Evolutionary conservation across 2,888 invertebrate species (phyloP).

Genomic region (Coleophora deauratella): DNA sequence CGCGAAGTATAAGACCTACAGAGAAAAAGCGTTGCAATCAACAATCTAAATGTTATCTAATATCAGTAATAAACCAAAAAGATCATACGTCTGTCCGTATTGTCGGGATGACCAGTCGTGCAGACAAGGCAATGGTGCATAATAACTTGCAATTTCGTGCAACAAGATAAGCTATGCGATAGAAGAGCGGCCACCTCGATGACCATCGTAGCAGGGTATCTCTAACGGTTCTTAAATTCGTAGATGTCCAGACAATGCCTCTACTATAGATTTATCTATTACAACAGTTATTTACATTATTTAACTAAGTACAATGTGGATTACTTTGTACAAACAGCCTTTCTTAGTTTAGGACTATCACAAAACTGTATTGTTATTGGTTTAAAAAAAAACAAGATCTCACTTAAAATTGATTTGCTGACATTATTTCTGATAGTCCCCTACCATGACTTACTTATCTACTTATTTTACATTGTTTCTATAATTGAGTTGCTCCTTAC

Average conservation of each 20-base stretch:
- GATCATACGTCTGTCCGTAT: too few relatives aligned
- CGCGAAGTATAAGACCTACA: too few relatives aligned
- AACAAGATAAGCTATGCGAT: neutral
- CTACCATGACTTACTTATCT: too few relatives aligned
- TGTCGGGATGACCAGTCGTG: constrained; percentile 20
- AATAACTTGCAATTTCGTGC: constrained; percentile 7
- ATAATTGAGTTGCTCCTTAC: constrained; percentile 1
- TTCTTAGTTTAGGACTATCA: neutral
- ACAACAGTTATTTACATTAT: constrained; percentile 47
- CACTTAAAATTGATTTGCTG: neutral
- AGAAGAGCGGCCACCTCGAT: constrained; percentile 18
- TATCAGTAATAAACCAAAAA: too few relatives aligned
- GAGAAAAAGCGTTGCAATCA: too few relatives aligned
- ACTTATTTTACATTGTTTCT: too few relatives aligned
- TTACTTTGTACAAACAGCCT: neutral
- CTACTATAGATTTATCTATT: constrained; percentile 32
- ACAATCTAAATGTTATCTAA: too few relatives aligned
- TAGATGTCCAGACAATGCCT: constrained; percentile 35
- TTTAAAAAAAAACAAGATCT: neutral
- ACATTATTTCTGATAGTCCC: too few relatives aligned
- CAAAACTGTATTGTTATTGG: neutral
- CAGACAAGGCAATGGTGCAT: constrained; percentile 21
- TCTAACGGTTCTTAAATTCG: constrained; percentile 35
- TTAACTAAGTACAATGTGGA: constrained; percentile 25
- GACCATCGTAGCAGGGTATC: constrained; percentile 20